phyloP scores from a whole-genome alignment of 2,113 vertebrate species.

The Galemys pyrenaicus region DNA sequence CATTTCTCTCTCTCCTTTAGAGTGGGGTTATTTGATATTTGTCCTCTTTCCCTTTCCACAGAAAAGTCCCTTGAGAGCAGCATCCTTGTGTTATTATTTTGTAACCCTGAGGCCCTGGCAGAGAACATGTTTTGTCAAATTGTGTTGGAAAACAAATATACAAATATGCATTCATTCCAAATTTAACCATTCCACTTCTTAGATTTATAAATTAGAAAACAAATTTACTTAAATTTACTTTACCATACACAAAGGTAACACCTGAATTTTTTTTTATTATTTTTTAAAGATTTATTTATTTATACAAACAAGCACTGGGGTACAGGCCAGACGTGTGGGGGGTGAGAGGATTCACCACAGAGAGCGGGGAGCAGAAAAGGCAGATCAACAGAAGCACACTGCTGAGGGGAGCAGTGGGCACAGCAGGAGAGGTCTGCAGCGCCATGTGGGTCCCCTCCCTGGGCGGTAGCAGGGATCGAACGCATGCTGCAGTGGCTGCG shows the following conservation, averaged over 20 bases:
- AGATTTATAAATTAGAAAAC: constrained; percentile 14
- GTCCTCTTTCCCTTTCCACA: neutral
- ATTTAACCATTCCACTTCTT: neutral
- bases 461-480: too few relatives aligned
- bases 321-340: too few relatives aligned
- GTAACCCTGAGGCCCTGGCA: neutral
- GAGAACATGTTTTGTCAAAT: neutral
- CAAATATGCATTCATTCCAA: constrained; percentile 2
- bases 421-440: too few relatives aligned
- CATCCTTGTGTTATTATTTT: neutral
- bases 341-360: too few relatives aligned
- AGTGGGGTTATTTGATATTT: neutral
- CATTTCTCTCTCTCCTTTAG: neutral
- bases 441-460: too few relatives aligned
- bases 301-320: too few relatives aligned
- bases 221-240: neutral
- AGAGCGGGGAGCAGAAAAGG: too few relatives aligned
- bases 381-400: too few relatives aligned
- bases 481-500: too few relatives aligned
- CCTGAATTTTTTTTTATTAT: neutral
- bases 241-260: neutral
- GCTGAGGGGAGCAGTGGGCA: too few relatives aligned
- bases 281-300: too few relatives aligned
- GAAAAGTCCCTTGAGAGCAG: neutral
- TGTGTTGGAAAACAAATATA: neutral